These are phyloP conservation scores for Caenorhabditis sp. DNA, from an alignment of 2,888 invertebrate species.

Conservation along the genomic window DNA sequence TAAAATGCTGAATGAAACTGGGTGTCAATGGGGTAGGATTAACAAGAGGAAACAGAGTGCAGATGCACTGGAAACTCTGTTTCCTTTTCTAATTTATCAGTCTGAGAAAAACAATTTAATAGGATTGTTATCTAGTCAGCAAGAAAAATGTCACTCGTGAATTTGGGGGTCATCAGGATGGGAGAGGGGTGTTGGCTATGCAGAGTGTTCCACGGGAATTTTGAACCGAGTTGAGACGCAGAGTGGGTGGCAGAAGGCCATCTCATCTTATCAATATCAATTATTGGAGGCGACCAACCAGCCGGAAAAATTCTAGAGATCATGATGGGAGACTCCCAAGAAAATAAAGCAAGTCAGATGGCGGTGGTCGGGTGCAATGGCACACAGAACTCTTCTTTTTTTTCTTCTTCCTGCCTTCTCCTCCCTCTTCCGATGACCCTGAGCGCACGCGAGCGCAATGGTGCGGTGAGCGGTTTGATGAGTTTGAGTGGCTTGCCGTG, in stretches of 20 bases:
- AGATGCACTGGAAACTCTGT: neutral
- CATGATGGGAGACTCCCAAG: slow-evolving; percentile 14
- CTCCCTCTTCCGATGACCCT: slow-evolving; percentile 38
- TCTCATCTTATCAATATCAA: slow-evolving; percentile 50
- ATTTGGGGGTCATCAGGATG: too few species aligned
- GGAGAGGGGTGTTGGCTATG: too few species aligned
- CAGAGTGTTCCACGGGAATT: neutral
- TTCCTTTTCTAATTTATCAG: too few species aligned
- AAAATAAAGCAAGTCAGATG: too few species aligned
- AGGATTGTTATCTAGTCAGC: too few species aligned
- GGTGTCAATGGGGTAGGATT: slow-evolving; percentile 16
- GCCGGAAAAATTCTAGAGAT: slow-evolving; percentile 31
- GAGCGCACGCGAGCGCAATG: slow-evolving; percentile 53
- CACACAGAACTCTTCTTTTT: slow-evolving; percentile 21
- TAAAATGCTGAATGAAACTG: slow-evolving; percentile 19
- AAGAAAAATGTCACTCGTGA: too few species aligned
- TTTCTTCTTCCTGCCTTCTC: slow-evolving; percentile 8
- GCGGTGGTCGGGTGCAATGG: slow-evolving; percentile 1
- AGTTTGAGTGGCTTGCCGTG: slow-evolving; percentile 59
- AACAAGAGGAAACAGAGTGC: slow-evolving; percentile 31
- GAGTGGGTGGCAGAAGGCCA: slow-evolving; percentile 15
- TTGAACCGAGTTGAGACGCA: neutral
- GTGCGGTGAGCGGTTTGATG: slow-evolving; percentile 60
- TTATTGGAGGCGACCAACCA: slow-evolving; percentile 16
- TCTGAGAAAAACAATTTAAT: too few species aligned